Evolutionary conservation across 2,888 invertebrate species (phyloP).

Genomic region (Lymantria monacha): DNA sequence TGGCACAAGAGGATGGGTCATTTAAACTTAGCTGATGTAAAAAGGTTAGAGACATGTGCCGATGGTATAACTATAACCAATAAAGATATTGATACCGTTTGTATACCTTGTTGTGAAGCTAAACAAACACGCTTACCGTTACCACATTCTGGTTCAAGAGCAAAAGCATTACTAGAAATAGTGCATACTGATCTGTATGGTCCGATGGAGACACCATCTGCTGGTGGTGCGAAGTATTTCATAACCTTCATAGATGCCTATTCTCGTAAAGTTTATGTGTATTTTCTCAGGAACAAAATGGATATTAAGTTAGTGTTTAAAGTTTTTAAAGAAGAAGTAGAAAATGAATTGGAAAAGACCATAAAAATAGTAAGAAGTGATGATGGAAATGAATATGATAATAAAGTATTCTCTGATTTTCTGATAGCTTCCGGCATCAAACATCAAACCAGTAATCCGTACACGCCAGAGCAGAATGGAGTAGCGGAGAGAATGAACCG

Average conservation of each 20-base stretch:
- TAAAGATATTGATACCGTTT: not conserved
- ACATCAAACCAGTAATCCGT: conserved; percentile 15
- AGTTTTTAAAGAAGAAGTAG: conserved; percentile 7
- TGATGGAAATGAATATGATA: not conserved
- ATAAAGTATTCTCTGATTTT: not conserved
- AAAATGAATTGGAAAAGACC: not conserved
- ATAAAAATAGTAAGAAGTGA: conserved; percentile 4
- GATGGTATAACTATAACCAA: not conserved
- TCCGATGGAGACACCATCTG: not conserved
- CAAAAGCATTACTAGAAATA: not conserved
- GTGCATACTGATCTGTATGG: conserved; percentile 1
- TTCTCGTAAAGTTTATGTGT: conserved; percentile 1
- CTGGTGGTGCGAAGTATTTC: conserved; percentile 12
- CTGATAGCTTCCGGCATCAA: conserved; percentile 1
- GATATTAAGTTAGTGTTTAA: conserved; percentile 9
- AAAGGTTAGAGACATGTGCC: not conserved
- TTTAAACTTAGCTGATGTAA: not conserved
- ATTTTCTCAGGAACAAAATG: conserved; percentile 1
- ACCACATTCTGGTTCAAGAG: not conserved
- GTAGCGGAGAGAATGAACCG: conserved; percentile 14
- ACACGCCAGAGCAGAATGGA: conserved; percentile 18
- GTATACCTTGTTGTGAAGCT: not conserved
- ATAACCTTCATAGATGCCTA: conserved; percentile 14
- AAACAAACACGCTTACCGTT: conserved; percentile 1
- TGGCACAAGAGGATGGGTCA: not conserved